Evolutionary conservation across 2,888 invertebrate species (phyloP), one percentile per base, ranked within the genome.

Genomic region (Tenthredo distinguenda): DNA sequence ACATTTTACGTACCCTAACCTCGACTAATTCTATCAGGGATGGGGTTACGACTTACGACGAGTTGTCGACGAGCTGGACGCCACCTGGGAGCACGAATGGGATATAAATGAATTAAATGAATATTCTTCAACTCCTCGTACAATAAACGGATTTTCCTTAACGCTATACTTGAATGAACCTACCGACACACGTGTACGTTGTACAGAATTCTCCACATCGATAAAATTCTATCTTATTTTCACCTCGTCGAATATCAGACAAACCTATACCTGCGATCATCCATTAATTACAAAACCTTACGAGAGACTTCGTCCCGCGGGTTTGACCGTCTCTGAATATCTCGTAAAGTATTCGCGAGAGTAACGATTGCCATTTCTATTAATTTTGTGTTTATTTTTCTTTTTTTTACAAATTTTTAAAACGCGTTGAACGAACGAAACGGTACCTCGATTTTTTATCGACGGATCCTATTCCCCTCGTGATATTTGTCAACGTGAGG

Each of bases 71-170:
- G 76, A 76, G 7, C 1, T 26, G 31, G 6, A 9, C n/a, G 62
- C 58, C 58, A 79, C 58, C 26, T 58, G 37, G n/a, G 34, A 37
- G 58, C 58, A n/a, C 71, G 40, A 81, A 62, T 37, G 62, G 81
- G 37, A 62, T 81, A 21, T 81, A 81, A 81, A 62, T 81, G 81
- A 81, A 62, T 62, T 81, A 62, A 81, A 62, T 81, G 81, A 81
- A 62, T 62, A 62, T 81, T 40, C 37, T 21, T 43, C 40, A 21
- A 21, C 37, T 62, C 12, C 62, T 40, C 6, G 21, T n/a, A 62
- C 21, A 81, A 62, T 81, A 37, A 81, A 62, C 37, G 58, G 62
- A 62, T 58, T 40, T 81, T 4, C 50, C 55, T 21, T 62, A 62
- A 81, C 81, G 62, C 55, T 77, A 55, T 31, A 77, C 77, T 77